These are phyloP conservation scores for Dinoponera quadriceps DNA, from an alignment of 1,140 invertebrate genomes.

Conservation along the genomic window DNA sequence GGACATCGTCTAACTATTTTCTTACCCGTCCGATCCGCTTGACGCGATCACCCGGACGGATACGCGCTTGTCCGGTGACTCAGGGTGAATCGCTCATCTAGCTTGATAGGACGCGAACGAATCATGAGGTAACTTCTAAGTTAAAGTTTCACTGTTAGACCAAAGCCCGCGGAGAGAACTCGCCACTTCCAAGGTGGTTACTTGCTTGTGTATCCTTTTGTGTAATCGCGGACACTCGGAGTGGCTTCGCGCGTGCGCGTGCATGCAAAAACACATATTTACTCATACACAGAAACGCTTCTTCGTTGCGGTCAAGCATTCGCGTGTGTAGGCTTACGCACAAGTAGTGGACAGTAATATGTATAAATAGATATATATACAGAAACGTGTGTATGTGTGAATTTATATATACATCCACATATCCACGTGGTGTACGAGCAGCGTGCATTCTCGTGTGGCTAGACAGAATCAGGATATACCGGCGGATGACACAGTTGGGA, in stretches of 20 bases:
- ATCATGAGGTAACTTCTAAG: conserved; percentile 44
- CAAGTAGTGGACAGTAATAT: neutral
- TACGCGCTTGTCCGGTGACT: neutral
- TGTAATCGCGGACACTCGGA: conserved; percentile 21
- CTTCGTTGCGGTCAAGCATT: conserved; percentile 6
- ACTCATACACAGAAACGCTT: conserved; percentile 26
- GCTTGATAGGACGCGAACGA: conserved; percentile 64
- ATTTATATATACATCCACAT: too few relatives aligned
- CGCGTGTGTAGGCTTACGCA: neutral
- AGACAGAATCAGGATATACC: conserved; percentile 50
- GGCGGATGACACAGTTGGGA: conserved; percentile 71
- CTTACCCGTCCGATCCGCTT: neutral
- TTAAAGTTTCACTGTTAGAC: conserved; percentile 53
- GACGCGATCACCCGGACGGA: neutral
- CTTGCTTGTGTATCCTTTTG: neutral
- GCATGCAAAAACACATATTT: conserved; percentile 34
- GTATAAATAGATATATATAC: neutral
- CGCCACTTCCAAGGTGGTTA: neutral
- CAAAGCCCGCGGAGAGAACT: conserved; percentile 2
- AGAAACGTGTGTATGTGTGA: neutral
- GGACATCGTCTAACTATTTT: conserved; percentile 25
- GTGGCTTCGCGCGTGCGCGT: neutral
- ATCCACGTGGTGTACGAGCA: neutral
- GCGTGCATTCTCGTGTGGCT: conserved; percentile 11
- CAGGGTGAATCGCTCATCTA: conserved; percentile 49